Percentiles rank a stretch among this genome's conserved stretches.
Conservation (phyloP, 2,113 vertebrate species). For the Talpa occidentalis region DNA sequence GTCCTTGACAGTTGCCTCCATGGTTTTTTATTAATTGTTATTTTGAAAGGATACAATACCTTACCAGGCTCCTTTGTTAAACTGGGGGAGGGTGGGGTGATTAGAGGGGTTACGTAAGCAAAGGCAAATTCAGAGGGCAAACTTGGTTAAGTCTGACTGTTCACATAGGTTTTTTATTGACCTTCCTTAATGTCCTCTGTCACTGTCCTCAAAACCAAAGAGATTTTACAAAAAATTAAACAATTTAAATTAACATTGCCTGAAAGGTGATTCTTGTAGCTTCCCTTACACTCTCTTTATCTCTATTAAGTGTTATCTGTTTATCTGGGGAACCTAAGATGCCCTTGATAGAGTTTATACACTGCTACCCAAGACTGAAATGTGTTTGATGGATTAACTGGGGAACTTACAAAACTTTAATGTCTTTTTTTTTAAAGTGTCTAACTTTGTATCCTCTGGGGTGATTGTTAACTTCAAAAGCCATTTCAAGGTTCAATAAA, state of each 20-base stretch:
- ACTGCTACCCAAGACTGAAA: constrained; percentile 80
- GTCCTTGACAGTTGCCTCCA: neutral
- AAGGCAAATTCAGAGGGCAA: neutral
- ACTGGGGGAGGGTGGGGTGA: neutral
- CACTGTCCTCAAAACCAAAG: accelerated
- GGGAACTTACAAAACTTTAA: constrained; percentile 80
- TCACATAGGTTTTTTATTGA: neutral
- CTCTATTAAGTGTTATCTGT: constrained; percentile 83
- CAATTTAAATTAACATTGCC: constrained; percentile 34
- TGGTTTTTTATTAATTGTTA: neutral
- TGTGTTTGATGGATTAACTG: constrained; percentile 86
- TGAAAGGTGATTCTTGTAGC: constrained; percentile 78
- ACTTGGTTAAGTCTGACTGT: too few relatives aligned
- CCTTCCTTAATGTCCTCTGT: neutral
- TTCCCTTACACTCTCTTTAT: constrained; percentile 83
- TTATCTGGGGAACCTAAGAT: constrained; percentile 81
- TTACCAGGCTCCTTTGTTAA: neutral
- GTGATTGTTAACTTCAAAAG: constrained; percentile 78
- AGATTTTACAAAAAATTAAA: neutral
- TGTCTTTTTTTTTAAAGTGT: constrained; percentile 70
- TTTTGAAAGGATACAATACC: neutral
- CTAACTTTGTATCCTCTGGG: constrained; percentile 61
- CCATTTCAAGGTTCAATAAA: constrained; percentile 79
- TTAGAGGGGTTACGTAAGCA: neutral
- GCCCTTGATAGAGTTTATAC: constrained; percentile 85